Evolutionary conservation across 2,888 invertebrate species (phyloP), one percentile per base, ranked within the genome.

Genomic region (Matsumyia berberina): DNA sequence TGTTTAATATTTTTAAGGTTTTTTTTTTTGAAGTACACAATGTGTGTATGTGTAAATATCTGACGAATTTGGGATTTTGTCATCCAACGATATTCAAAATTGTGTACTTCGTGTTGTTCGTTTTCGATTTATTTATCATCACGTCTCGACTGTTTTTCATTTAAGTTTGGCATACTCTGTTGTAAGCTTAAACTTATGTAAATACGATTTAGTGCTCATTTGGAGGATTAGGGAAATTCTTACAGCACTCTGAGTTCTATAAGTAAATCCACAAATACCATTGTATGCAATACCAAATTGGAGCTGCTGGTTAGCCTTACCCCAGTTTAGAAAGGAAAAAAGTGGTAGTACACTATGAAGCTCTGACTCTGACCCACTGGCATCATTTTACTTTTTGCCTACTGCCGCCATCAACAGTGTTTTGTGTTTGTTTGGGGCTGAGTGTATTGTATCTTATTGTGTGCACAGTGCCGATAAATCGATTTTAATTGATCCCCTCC

Each of bases 351-450:
- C 51, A 66, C 46, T 55, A 53, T 44, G 62, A 82, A 79, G 78
- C 80, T 81, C 77, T 82, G 80, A 85, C 85, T 91, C 89, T 91
- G 91, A 91, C 91, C 91, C 89, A 91, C 90, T 91, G 90, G 90
- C 91, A 90, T 88, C 89, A 89, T 90, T 90, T 90, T 87, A 78
- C 64, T 79, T 77, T 66, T 73, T 83, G 74, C 83, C 66, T 58
- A 67, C 69, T 74, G 76, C 82, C 82, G 76, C 66, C 80, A 62
- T 66, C 49, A 37, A 66, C 66, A 12, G 33, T 31, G 12, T 49
- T 46, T 24, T 66, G 29, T 58, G 17, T 51, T 17, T 62, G 9
- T 35, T 11, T n/a, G n/a, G n/a, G n/a, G n/a, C n/a, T n/a, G n/a
- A n/a, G n/a, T n/a, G n/a, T n/a, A n/a, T n/a, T n/a, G n/a, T 53